Base-by-base conservation (phyloP, 2,797 vertebrate genomes). In the Schizothorax lantsangensis region DNA sequence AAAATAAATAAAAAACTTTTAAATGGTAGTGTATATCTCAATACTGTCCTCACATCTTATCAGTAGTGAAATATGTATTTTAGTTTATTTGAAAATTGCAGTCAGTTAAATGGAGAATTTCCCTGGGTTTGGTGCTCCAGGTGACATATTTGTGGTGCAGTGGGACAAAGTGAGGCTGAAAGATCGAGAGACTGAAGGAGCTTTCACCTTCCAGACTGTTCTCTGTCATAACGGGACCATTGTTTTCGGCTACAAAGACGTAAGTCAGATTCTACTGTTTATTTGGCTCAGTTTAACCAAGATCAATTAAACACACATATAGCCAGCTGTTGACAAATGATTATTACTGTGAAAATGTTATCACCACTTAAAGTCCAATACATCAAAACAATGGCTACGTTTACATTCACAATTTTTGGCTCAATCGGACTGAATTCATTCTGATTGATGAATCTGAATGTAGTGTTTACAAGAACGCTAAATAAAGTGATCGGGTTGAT, bases 101-200 rank as follows among this genome's bases (percentile, higher is more conserved):
- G 2, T n/a, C 6, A 64, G n/a, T 66, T 66, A 8, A 80, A 19
- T 47, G 5, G n/a, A 30, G 4, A 79, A 68, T 59, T 81, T 2
- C 79, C 6, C 54, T 86, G 77, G 69, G 15, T 45, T 80, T 77
- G 47, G 14, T 88, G 68, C 59, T 57, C 69, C 91, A 98, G 98
- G 98, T 82, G 95, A 97, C 0, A 91, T 96, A 14, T 98, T 99
- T 79, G 96, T 98, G 84, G 97, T 98, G 84, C 96, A 99, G 93
- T 99, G 98, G 98, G 97, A 99, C 92, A 95, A 95, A 2, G 97
- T 99, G 45, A 95, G 95, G 43, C 93, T 99, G 0, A 97, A 98
- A 89, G 97, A 96, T 73, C 92, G 96, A 82, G 97, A 99, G 89
- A 92, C 94, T 2, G 86, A 94, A 80, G 98, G 98, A 84, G 92